phyloP scores from a whole-genome alignment of 1,140 invertebrate genomes.

The Cydia amplana region DNA sequence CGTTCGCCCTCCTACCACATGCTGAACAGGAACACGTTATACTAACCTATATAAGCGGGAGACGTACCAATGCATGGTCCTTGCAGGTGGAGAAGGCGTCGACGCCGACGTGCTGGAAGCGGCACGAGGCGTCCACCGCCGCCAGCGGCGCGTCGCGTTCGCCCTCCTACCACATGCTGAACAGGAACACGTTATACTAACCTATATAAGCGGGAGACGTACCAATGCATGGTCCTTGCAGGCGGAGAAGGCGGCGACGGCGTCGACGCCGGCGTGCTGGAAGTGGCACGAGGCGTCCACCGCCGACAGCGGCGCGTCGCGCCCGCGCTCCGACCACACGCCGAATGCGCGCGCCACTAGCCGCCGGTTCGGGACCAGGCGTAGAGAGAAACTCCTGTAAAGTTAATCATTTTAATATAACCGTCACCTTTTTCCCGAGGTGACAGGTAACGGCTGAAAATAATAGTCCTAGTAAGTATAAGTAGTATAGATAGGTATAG shows the following conservation, averaged over 20 bases:
- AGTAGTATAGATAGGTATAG: too few relatives aligned
- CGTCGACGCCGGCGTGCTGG: conserved; percentile 60
- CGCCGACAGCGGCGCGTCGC: conserved; percentile 57
- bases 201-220: conserved; percentile 37
- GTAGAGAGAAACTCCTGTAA: conserved; percentile 73
- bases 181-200: conserved; percentile 60
- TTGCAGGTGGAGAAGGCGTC: conserved; percentile 71
- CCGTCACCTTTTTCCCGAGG: too few relatives aligned
- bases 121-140: conserved; percentile 61
- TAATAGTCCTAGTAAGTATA: too few relatives aligned
- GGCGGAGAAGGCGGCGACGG: conserved; percentile 73
- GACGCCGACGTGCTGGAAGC: conserved; percentile 66
- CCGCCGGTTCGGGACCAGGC: conserved; percentile 71
- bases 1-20: conserved; percentile 62
- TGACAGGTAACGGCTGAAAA: too few relatives aligned
- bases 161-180: conserved; percentile 64
- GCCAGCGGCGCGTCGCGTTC: conserved; percentile 61
- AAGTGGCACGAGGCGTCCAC: conserved; percentile 71
- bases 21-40: conserved; percentile 67
- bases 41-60: neutral
- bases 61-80: conserved; percentile 69
- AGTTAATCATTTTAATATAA: neutral
- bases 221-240: conserved; percentile 74
- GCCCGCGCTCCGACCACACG: conserved; percentile 64
- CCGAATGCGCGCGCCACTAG: conserved; percentile 70